A percentile compares a stretch with the other conserved stretches of the same genome.
These are phyloP conservation scores for Phengaris arion DNA, from an alignment of 2,888 invertebrate genomes.

Conservation along the genomic window DNA sequence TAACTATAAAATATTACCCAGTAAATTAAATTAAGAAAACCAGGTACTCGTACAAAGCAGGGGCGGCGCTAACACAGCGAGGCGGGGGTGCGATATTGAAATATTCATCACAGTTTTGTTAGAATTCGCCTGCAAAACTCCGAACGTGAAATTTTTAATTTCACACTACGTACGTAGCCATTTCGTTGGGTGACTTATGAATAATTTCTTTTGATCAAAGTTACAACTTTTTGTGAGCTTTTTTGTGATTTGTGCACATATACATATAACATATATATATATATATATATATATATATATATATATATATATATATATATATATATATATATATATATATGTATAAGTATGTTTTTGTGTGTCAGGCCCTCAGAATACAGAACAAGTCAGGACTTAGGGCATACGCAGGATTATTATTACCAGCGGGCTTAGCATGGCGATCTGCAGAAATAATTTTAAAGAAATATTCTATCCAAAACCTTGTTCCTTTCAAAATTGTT, in stretches of 20 bases:
- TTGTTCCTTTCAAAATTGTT: too few relatives aligned
- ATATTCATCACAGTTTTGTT: not conserved
- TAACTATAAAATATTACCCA: not conserved
- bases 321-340: too few relatives aligned
- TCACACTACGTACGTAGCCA: not conserved
- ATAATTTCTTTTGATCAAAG: not conserved
- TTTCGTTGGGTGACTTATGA: not conserved
- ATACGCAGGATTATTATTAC: too few relatives aligned
- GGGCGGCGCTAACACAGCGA: not conserved
- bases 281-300: too few relatives aligned
- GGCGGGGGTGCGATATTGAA: not conserved
- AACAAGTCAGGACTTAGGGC: too few relatives aligned
- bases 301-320: too few relatives aligned
- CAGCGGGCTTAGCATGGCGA: too few relatives aligned
- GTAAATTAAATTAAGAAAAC: not conserved
- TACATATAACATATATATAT: too few relatives aligned
- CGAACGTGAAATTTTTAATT: constrained; percentile 4
- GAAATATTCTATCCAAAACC: too few relatives aligned
- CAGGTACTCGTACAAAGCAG: not conserved
- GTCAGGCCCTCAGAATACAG: too few relatives aligned
- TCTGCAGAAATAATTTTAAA: too few relatives aligned
- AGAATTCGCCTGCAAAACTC: not conserved
- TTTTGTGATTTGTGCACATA: not conserved
- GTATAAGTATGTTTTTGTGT: too few relatives aligned
- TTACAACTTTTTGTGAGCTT: not conserved